Evolutionary conservation across 2,888 invertebrate genomes (phyloP).

Genomic region (Pardosa pseudoannulata): DNA sequence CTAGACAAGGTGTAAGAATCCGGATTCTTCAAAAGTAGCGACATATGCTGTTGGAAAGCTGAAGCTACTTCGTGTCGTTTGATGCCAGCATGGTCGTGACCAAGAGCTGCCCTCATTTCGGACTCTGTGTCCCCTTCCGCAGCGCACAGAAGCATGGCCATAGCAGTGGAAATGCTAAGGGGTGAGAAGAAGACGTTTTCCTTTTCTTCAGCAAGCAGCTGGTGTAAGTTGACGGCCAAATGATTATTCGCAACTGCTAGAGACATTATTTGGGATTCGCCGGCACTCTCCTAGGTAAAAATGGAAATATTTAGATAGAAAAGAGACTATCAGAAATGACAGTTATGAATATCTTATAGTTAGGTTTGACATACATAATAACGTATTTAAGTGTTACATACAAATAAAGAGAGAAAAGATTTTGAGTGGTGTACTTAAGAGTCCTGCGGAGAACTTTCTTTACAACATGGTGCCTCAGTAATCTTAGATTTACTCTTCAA

Average conservation of each 20-base stretch:
- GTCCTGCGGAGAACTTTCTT: too few relatives aligned
- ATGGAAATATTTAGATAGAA: too few relatives aligned
- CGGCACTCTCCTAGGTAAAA: too few relatives aligned
- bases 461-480: too few relatives aligned
- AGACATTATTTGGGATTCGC: too few relatives aligned
- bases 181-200: slow-evolving; percentile 45
- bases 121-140: slow-evolving; percentile 27
- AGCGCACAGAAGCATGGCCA: slow-evolving; percentile 38
- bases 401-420: too few relatives aligned
- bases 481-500: too few relatives aligned
- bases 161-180: slow-evolving; percentile 20
- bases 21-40: background rate
- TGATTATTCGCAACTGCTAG: slow-evolving; percentile 9
- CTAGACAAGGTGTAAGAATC: slow-evolving; percentile 4
- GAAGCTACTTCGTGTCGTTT: background rate
- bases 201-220: background rate
- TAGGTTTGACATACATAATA: too few relatives aligned
- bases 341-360: too few relatives aligned
- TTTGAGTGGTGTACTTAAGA: too few relatives aligned
- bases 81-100: background rate
- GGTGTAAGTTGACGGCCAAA: slow-evolving; percentile 11
- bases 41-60: slow-evolving; percentile 6
- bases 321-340: too few relatives aligned
- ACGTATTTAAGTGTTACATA: too few relatives aligned
- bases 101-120: slow-evolving; percentile 26